Conservation (phyloP, 2,113 vertebrate species). For the Triplophysa siluroides region DNA sequence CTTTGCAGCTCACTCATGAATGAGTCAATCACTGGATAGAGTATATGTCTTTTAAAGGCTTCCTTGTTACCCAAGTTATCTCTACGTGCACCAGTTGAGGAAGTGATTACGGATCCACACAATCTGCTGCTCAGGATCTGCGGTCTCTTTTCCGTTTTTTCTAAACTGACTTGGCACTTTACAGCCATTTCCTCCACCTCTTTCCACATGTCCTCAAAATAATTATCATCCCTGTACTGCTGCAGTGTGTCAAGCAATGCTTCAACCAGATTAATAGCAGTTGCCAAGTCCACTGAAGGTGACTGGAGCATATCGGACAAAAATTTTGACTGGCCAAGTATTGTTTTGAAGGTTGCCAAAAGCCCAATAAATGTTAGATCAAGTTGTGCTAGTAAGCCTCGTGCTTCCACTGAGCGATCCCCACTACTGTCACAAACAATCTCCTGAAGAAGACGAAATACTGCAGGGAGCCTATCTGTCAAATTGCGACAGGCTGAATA, state of each 20-base stretch:
- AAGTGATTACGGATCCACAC: not conserved
- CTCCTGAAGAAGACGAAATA: too few species aligned
- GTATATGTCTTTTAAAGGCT: not conserved
- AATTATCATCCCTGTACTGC: not conserved
- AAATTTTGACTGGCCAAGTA: too few species aligned
- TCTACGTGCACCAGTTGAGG: not conserved
- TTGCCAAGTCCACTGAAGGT: not conserved
- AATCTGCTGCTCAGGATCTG: not conserved
- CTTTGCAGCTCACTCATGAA: not conserved
- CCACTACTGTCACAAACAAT: too few species aligned
- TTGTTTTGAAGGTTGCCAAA: too few species aligned
- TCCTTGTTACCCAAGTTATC: not conserved
- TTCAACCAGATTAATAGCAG: not conserved
- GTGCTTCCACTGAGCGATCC: too few species aligned
- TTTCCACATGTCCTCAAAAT: not conserved
- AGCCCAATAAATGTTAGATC: too few species aligned
- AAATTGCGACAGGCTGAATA: too few species aligned
- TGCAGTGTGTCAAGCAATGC: not conserved
- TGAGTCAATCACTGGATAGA: constrained; percentile 9
- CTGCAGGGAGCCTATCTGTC: too few species aligned
- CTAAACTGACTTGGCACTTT: not conserved
- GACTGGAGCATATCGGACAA: too few species aligned
- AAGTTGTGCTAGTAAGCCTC: too few species aligned
- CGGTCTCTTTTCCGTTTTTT: constrained; percentile 3
- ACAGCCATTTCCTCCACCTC: not conserved